Percentiles rank a stretch among this genome's conserved stretches.
Conservation (phyloP, 2,888 invertebrate genomes). For the Trachelus stipa region DNA sequence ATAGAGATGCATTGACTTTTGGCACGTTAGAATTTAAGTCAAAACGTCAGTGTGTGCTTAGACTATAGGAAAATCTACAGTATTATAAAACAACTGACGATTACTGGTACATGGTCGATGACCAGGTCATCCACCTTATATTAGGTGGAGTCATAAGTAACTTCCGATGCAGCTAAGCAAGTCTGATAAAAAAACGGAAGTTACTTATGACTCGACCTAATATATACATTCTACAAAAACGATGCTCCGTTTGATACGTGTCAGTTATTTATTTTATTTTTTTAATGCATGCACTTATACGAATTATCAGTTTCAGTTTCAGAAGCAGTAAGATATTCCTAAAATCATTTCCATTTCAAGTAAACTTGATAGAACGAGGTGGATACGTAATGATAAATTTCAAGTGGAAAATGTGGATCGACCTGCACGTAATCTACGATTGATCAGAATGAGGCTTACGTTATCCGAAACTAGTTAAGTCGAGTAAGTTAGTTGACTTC, state of each 20-base stretch:
- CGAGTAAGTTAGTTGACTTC: constrained; percentile 39
- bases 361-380: not conserved
- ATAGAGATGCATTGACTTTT: not conserved
- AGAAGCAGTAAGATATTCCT: too few species aligned
- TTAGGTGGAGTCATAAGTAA: too few species aligned
- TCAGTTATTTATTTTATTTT: not conserved
- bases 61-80: too few species aligned
- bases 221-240: too few species aligned
- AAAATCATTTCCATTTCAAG: not conserved
- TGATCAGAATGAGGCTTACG: constrained; percentile 43
- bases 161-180: too few species aligned
- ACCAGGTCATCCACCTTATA: too few species aligned
- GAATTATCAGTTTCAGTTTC: not conserved
- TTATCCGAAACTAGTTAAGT: constrained; percentile 46
- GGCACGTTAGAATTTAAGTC: not conserved
- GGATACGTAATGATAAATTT: constrained; percentile 41
- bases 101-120: too few species aligned
- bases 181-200: too few species aligned
- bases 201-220: too few species aligned
- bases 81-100: too few species aligned
- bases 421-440: constrained; percentile 45
- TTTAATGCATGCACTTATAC: not conserved
- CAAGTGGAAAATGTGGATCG: constrained; percentile 37
- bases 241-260: not conserved
- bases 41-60: too few species aligned